Evolutionary conservation across 2,888 invertebrate genomes (phyloP), one percentile per base, ranked within the genome.

Genomic region (Parochlus steinenii): DNA sequence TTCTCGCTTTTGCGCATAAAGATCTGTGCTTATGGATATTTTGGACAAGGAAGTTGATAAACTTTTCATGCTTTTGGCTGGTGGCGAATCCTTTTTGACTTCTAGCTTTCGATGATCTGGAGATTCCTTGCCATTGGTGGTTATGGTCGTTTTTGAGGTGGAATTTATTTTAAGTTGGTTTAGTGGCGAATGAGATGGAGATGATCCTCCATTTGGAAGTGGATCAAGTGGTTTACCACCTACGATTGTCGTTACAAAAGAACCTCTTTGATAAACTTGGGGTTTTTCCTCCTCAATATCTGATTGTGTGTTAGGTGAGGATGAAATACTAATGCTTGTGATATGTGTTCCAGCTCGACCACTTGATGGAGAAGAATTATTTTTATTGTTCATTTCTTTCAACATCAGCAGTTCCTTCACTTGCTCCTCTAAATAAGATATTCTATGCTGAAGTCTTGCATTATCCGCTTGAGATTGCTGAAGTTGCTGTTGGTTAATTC

Each of bases 351-450:
- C 43, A 8, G 38, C 38, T 22, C 36, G 33, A 3, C 38, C 24
- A 26, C 31, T 40, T 8, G n/a, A 6, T 23, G 32, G 14, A 6
- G 33, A 25, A 2, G 25, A 25, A 17, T 33, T 33, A n/a, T n/a
- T n/a, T n/a, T n/a, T n/a, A n/a, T n/a, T n/a, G n/a, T n/a, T n/a
- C n/a, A n/a, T 86, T n/a, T 23, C 33, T 33, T 33, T 33, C 1
- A 19, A 20, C 10, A 14, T 20, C 5, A 26, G 19, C n/a, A 33
- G 15, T 19, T 33, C 33, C 10, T 33, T 33, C 10, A 33, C 33
- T 58, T 86, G 86, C 51, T 87, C 86, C 55, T 89, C 87, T 39
- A 89, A 66, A 56, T 87, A 87, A 3, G 83, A 81, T 48, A 87
- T 87, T 44, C 87, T 67, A 56, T 87, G 87, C 10, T 83, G 83